Percentiles rank a stretch among this genome's conserved stretches.
Conservation (phyloP, 2,113 vertebrate species). For the Nerophis ophidion region DNA sequence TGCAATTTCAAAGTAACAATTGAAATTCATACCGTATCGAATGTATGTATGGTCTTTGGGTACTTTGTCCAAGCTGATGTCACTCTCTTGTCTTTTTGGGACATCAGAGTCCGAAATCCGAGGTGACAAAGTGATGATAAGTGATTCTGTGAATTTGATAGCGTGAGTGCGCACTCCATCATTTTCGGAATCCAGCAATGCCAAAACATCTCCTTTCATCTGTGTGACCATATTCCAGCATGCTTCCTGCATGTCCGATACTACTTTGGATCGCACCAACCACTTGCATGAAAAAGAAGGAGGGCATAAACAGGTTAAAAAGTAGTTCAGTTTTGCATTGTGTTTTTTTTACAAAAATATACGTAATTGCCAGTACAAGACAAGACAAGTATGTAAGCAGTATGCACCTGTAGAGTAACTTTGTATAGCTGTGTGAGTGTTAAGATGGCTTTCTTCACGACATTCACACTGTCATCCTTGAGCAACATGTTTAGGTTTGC, state of each 20-base stretch:
- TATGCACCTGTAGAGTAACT: conserved; percentile 82
- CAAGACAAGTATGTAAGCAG: background rate
- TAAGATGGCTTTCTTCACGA: conserved; percentile 91
- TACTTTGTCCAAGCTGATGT: conserved; percentile 88
- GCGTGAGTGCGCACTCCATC: conserved; percentile 91
- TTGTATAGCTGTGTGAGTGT: conserved; percentile 92
- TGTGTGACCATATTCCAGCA: conserved; percentile 90
- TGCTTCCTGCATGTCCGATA: conserved; percentile 85
- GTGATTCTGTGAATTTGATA: conserved; percentile 91
- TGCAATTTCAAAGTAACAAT: background rate
- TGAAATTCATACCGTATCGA: conserved; percentile 72
- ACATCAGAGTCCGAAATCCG: conserved; percentile 82
- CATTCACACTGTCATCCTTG: conserved; percentile 89
- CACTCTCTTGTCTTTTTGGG: conserved; percentile 82
- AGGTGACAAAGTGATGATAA: conserved; percentile 85
- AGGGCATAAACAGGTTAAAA: background rate
- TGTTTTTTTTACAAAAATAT: background rate
- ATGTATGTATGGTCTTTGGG: conserved; percentile 86
- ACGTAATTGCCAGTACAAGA: too few species aligned
- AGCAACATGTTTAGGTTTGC: conserved; percentile 93
- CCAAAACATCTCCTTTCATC: conserved; percentile 87
- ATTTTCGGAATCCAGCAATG: conserved; percentile 87
- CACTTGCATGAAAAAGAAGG: conserved; percentile 66
- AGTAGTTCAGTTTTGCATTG: background rate
- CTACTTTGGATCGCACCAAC: conserved; percentile 79